These are phyloP conservation scores for Ruditapes philippinarum DNA, from an alignment of 1,140 invertebrate species.

Conservation along the genomic window DNA sequence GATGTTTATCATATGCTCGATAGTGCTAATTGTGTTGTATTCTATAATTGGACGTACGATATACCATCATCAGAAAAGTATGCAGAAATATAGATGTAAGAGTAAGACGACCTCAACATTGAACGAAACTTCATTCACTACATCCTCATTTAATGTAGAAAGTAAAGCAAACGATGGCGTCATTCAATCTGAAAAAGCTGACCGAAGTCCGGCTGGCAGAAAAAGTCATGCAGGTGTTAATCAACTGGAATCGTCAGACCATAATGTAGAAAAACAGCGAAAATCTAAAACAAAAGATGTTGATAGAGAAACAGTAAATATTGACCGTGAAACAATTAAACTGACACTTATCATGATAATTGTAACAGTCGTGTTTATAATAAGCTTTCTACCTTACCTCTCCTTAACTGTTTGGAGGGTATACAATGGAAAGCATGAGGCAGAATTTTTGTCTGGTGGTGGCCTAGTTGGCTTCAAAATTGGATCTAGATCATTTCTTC, in stretches of 20 bases:
- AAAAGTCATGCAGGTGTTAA: neutral
- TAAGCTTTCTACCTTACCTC: slow-evolving; percentile 68
- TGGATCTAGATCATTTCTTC: slow-evolving; percentile 60
- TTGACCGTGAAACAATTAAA: slow-evolving; percentile 53
- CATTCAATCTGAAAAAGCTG: neutral
- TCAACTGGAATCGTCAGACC: neutral
- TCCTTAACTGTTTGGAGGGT: slow-evolving; percentile 54
- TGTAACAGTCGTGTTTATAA: slow-evolving; percentile 56
- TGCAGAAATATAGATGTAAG: neutral
- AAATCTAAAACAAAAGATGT: neutral
- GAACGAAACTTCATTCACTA: neutral
- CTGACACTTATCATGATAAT: slow-evolving; percentile 60
- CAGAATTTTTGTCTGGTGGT: slow-evolving; percentile 31
- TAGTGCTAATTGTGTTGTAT: slow-evolving; percentile 48
- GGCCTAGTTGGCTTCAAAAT: slow-evolving; percentile 60
- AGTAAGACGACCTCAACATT: neutral
- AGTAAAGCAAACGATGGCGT: neutral
- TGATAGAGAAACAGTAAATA: neutral
- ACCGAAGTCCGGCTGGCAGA: neutral
- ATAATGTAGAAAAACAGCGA: neutral
- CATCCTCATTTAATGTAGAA: neutral
- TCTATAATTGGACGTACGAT: slow-evolving; percentile 48
- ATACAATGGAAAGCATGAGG: slow-evolving; percentile 50
- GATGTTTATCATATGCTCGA: slow-evolving; percentile 51
- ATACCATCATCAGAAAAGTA: slow-evolving; percentile 15